These are phyloP conservation scores for Dolichopus griseipennis DNA, from an alignment of 2,888 invertebrate species.

Conservation along the genomic window DNA sequence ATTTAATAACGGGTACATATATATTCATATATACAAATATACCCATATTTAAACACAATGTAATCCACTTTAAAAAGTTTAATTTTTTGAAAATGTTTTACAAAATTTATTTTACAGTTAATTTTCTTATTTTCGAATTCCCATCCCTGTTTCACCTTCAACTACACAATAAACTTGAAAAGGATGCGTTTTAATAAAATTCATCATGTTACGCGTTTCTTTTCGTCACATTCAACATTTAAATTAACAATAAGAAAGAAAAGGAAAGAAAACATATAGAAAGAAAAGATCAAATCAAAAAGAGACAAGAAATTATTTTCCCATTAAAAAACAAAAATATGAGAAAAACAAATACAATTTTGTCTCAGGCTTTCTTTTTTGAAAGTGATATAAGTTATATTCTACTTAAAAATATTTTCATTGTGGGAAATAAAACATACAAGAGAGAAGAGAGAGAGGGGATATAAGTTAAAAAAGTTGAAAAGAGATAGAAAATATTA, in stretches of 20 bases:
- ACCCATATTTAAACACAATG: not conserved
- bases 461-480: too few species aligned
- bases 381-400: too few species aligned
- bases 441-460: too few species aligned
- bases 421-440: too few species aligned
- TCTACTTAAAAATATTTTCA: too few species aligned
- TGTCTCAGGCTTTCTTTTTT: too few species aligned
- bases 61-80: not conserved
- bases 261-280: not conserved
- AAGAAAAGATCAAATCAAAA: not conserved
- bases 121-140: not conserved
- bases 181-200: not conserved
- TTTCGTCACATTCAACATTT: not conserved
- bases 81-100: not conserved
- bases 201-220: not conserved
- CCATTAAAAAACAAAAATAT: not conserved
- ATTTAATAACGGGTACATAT: not conserved
- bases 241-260: not conserved
- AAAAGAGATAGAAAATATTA: too few species aligned
- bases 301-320: not conserved
- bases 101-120: conserved; percentile 6
- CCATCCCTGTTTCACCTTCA: not conserved
- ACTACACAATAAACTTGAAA: not conserved
- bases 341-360: too few species aligned
- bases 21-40: not conserved